Evolutionary conservation across 1,140 invertebrate genomes (phyloP), one percentile per base, ranked within the genome.

Genomic region (Apolygus lucorum): DNA sequence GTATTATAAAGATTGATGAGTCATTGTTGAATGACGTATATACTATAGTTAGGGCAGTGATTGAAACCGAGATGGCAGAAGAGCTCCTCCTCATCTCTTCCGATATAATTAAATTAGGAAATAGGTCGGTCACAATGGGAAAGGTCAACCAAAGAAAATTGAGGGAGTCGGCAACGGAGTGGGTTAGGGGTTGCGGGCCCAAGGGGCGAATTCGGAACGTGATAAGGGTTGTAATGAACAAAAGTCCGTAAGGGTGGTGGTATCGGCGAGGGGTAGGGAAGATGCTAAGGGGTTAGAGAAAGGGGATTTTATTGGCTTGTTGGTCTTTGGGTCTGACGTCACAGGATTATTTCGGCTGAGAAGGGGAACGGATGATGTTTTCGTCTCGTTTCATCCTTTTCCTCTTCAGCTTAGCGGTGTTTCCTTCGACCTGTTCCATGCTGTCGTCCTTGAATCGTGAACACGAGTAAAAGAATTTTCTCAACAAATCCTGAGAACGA

Each of bases 271-370:
- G n/a, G 8, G 8, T 49, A 49, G 54, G 4, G 11, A 4, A 13
- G 54, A 21, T 4, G 54, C 2, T 17, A 59, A 11, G 11, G 54
- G 54, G 13, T 4, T 13, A 22, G 13, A 59, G 54, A 13, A 17
- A 49, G 17, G 54, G 54, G 54, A 59, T 59, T 59, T 59, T 59
- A 59, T 59, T 59, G 54, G 54, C 54, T 59, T 59, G 54, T 59
- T 59, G 54, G 54, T 59, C 54, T 59, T 59, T 59, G 11, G 22
- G 22, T 4, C 11, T 59, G 54, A 59, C 54, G 54, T 59, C 54
- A 59, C 54, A 24, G 54, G 11, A 59, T 59, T 59, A 59, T 59
- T 59, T 59, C 54, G 54, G 11, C 11, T 17, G 54, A 14, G 22
- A 59, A 59, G 22, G 22, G 54, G 54, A 11, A 4, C 22, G 54